Base-by-base conservation (phyloP, 2,797 vertebrate species). In the Gadopsis marmoratus region DNA sequence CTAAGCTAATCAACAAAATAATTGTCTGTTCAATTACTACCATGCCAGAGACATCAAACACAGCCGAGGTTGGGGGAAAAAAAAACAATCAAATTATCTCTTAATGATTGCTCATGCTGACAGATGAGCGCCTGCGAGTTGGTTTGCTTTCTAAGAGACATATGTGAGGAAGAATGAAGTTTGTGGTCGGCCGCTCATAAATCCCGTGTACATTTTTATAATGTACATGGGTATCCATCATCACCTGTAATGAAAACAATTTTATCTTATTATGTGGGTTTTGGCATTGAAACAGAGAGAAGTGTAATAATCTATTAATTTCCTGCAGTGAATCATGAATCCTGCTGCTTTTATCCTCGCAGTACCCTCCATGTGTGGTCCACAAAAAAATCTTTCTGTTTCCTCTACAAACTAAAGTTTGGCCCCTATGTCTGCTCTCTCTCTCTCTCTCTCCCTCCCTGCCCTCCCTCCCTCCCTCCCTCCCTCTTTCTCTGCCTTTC, bases 1-100 rank as follows among this genome's bases (percentile, higher is more conserved):
- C 85, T 82, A 91, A 92, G 90, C 90, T 93, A 92, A 93, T 93
- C 90, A 93, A 92, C 87, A 91, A 90, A 92, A 92, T 93, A 94
- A 93, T 91, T 92, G 90, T 93, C 91, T 91, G 87, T 86, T 90
- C 87, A 88, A 89, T 86, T 87, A 89, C 91, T 79, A 70, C 81
- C 86, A 82, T 85, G 90, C 92, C 88, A 90, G 89, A 92, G 90
- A 93, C 89, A 87, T 93, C 89, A 93, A 92, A 92, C 88, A 88
- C 86, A 76, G 86, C 47, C 70, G 78, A 86, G 85, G 77, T 85
- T 88, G n/a, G n/a, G n/a, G n/a, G 88, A 86, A 85, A 90, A 86
- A 85, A 90, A 91, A 92, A 91, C 91, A 91, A 92, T 90, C 88
- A 92, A 93, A 93, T 93, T 90, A 94, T 92, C 89, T 91, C 82